phyloP scores from a whole-genome alignment of 1,140 invertebrate species.

The Drosophila kurseongensis region DNA sequence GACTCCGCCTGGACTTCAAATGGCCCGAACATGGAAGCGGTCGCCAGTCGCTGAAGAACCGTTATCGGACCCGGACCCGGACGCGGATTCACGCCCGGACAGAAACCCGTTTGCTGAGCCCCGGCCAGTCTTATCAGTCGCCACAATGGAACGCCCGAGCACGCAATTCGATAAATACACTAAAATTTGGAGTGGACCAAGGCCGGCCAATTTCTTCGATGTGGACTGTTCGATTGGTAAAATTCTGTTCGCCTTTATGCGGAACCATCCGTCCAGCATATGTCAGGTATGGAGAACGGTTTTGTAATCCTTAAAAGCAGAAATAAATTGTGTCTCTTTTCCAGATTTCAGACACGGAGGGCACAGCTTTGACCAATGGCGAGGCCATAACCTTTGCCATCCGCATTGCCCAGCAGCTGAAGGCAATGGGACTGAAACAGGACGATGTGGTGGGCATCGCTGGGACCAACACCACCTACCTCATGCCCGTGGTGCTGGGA shows the following conservation, averaged over 20 bases:
- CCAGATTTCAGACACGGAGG: constrained; percentile 76
- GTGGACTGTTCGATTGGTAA: constrained; percentile 80
- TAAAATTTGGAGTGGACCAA: constrained; percentile 82
- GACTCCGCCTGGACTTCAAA: constrained; percentile 15
- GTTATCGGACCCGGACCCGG: constrained; percentile 32
- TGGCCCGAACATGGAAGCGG: constrained; percentile 21
- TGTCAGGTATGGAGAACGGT: constrained; percentile 58
- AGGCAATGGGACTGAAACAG: constrained; percentile 63
- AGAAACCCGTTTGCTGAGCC: constrained; percentile 18
- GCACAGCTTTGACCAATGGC: constrained; percentile 76
- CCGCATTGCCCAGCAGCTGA: constrained; percentile 76
- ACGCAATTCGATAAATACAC: constrained; percentile 83
- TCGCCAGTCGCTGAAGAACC: constrained; percentile 59
- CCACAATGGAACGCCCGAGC: constrained; percentile 70
- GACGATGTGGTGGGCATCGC: constrained; percentile 79
- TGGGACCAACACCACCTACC: constrained; percentile 71
- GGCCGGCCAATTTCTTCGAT: constrained; percentile 76
- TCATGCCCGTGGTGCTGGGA: constrained; percentile 76
- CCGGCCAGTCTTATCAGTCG: constrained; percentile 59
- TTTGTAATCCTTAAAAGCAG: too few relatives aligned
- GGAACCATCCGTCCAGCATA: constrained; percentile 73
- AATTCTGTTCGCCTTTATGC: constrained; percentile 79
- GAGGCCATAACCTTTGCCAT: constrained; percentile 80
- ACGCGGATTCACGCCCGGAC: constrained; percentile 24
- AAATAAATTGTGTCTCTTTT: too few relatives aligned